Conservation (phyloP, 1,140 invertebrate genomes). For the Hesperophylax magnus region DNA sequence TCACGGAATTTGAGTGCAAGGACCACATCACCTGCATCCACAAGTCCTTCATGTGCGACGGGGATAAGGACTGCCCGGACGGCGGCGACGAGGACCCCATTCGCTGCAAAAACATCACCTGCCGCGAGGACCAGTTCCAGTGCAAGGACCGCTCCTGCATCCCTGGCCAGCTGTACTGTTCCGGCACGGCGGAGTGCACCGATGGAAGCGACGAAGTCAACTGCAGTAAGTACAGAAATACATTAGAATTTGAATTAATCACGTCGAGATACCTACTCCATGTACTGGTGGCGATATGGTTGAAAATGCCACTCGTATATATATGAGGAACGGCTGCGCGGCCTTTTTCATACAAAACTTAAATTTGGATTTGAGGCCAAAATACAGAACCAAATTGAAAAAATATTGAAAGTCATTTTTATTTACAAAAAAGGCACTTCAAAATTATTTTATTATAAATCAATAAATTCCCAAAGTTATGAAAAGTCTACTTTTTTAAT, state of each 20-base stretch:
- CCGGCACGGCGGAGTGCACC: conserved; percentile 84
- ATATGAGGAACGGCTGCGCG: no score
- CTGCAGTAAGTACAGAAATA: conserved; percentile 74
- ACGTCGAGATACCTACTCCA: neutral
- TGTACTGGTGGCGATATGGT: no score
- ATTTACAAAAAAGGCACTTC: no score
- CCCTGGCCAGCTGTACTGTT: conserved; percentile 85
- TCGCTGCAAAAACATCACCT: conserved; percentile 83
- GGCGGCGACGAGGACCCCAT: conserved; percentile 82
- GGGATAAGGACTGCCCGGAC: conserved; percentile 87
- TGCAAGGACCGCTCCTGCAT: conserved; percentile 88
- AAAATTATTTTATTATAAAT: no score
- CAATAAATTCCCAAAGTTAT: no score
- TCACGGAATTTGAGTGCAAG: conserved; percentile 87
- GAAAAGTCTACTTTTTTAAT: no score
- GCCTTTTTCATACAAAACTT: no score
- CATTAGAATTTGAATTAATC: neutral
- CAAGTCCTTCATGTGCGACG: conserved; percentile 89
- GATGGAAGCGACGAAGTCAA: conserved; percentile 88
- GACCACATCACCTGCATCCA: conserved; percentile 91
- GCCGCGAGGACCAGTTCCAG: conserved; percentile 86
- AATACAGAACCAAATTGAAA: no score
- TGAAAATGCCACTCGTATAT: no score
- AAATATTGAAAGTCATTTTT: no score
- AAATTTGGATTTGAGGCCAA: no score